Percentiles rank a stretch among this genome's conserved stretches.
Evolutionary conservation across 2,113 vertebrate genomes (phyloP).

Genomic region (Chionis minor): DNA sequence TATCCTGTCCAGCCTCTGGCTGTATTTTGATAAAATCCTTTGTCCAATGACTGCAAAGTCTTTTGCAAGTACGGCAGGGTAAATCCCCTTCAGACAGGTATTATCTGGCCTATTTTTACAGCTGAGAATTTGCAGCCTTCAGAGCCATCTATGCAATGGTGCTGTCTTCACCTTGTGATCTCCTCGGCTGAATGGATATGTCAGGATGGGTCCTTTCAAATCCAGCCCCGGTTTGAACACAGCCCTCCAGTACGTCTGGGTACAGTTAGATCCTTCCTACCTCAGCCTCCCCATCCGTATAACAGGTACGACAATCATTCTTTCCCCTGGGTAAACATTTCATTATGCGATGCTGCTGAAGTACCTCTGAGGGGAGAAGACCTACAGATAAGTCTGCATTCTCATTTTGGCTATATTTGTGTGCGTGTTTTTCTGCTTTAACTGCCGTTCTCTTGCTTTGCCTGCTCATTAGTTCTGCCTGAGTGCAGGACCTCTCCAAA

Average conservation of each 20-base stretch:
- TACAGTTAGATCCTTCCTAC: neutral
- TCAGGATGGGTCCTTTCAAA: neutral
- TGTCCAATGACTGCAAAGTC: constrained; percentile 25
- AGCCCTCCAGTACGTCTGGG: neutral
- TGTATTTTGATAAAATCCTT: constrained; percentile 39
- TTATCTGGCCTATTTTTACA: constrained; percentile 45
- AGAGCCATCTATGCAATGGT: neutral
- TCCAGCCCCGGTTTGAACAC: neutral
- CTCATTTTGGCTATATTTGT: constrained; percentile 27
- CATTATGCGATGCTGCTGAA: neutral
- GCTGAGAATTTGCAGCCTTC: constrained; percentile 5
- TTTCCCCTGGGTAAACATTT: constrained; percentile 12
- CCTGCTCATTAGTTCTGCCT: constrained; percentile 68
- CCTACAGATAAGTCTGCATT: constrained; percentile 23
- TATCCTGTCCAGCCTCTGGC: constrained; percentile 35
- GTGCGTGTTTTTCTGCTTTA: constrained; percentile 47
- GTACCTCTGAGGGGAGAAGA: neutral
- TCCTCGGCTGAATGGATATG: neutral
- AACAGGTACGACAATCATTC: constrained; percentile 32
- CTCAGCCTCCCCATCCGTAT: neutral
- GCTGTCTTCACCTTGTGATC: neutral
- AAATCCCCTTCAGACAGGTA: constrained; percentile 42
- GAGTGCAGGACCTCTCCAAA: constrained; percentile 67
- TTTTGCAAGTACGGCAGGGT: neutral
- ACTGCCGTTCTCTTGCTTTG: constrained; percentile 32